Base-by-base conservation (phyloP, 2,888 invertebrate genomes). In the Seladonia tumulorum region DNA sequence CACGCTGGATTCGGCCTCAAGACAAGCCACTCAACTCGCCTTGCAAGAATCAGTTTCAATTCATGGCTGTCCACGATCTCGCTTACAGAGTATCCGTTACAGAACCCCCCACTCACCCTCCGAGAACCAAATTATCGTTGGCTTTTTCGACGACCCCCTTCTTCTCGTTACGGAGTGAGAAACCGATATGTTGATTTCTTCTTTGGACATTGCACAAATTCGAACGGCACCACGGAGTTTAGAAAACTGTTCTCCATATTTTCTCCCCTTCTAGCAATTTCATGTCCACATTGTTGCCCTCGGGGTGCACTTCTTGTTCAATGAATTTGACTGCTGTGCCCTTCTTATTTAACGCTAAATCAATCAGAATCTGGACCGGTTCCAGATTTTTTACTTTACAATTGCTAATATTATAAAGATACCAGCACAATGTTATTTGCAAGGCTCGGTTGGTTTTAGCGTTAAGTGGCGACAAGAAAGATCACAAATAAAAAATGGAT, bases 31-130 rank as follows among this genome's bases (percentile, higher is more conserved):
- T 86, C 83, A 78, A 82, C 79, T 74, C 79, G 85, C 79, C 78
- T 57, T 66, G 68, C 76, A 39, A 78, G 86, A 86, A 76, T 87
- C 86, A 57, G 87, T 87, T 87, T 86, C 87, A 73, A 87, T 86
- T 86, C 87, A 87, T 68, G 76, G 72, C 75, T 80, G 74, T 71
- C 60, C 81, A 42, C 86, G 75, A 80, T 77, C 79, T 79, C 73
- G 75, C 80, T 63, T 71, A 14, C 82, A 68, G 66, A 79, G 87
- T 87, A 87, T 87, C 87, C 79, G 78, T 87, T 87, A 87, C 87
- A 86, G n/a, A 76, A 22, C 66, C 29, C 10, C 29, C 35, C 66
- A 16, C 8, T 16, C 35, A 18, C 66, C 66, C 66, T 66, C 35
- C 35, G 35, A 53, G 22, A 2, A 53, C 53, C 53, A 53, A 53